A percentile compares a stretch with the other conserved stretches of the same genome.
These are phyloP conservation scores for Lycia hirtaria DNA, from an alignment of 2,888 invertebrate species.

Conservation along the genomic window DNA sequence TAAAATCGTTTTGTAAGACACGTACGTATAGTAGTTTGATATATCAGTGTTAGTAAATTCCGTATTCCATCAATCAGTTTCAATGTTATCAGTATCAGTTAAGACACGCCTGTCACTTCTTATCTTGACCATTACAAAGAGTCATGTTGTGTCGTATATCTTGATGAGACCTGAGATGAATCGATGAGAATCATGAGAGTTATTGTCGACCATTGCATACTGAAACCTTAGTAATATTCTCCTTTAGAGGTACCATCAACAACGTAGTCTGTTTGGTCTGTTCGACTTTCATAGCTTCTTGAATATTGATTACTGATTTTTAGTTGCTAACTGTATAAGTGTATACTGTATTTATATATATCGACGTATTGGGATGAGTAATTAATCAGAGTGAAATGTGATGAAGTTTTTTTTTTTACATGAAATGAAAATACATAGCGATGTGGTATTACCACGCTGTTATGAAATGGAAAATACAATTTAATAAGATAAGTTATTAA, in stretches of 20 bases:
- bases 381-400: constrained; percentile 33
- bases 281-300: constrained; percentile 4
- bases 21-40: constrained; percentile 22
- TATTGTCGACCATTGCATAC: constrained; percentile 13
- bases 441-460: constrained; percentile 43
- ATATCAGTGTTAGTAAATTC: constrained; percentile 26
- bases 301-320: constrained; percentile 4
- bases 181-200: constrained; percentile 18
- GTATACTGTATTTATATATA: constrained; percentile 9
- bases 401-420: constrained; percentile 27
- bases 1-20: constrained; percentile 19
- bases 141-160: constrained; percentile 30
- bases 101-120: constrained; percentile 42
- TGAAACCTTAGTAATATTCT: constrained; percentile 22
- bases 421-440: constrained; percentile 34
- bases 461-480: constrained; percentile 42
- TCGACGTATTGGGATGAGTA: constrained; percentile 6
- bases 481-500: constrained; percentile 37
- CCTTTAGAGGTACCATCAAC: constrained; percentile 5
- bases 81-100: constrained; percentile 39
- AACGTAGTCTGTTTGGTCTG: constrained; percentile 36
- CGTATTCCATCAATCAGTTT: constrained; percentile 38
- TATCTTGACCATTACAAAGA: constrained; percentile 41
- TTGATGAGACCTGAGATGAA: constrained; percentile 25
- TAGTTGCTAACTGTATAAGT: constrained; percentile 12